Evolutionary conservation across 2,888 invertebrate species (phyloP), one percentile per base, ranked within the genome.

Genomic region (Caenorhabditis sulstoni): DNA sequence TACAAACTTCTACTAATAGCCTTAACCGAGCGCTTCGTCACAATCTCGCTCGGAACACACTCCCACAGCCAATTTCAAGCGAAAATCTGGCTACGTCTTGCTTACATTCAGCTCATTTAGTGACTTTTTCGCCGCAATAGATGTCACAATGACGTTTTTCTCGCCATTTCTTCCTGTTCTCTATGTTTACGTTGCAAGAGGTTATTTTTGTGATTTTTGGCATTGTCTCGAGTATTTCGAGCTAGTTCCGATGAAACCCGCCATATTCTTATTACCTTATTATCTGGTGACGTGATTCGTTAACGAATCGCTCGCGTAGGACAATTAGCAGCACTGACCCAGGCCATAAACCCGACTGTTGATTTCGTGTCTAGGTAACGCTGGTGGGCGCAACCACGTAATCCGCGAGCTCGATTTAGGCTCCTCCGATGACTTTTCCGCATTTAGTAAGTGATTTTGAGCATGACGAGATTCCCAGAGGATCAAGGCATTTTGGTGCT

Each of bases 351-450:
- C 3, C 4, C 29, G 29, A 29, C 4, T 29, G 29, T 29, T 29
- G 3, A 29, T 29, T 29, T 7, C 29, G 4, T 29, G 29, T 61
- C n/a, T n/a, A n/a, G n/a, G n/a, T n/a, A n/a, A n/a, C 61, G 23
- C 70, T 20, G 71, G 71, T 71, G 71, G 62, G 61, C 61, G 61
- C 37, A 18, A 45, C 55, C 71, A 71, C 71, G 71, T 71, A 71
- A 71, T 62, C 37, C 49, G 55, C 7, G 23, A 20, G 20, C 71
- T 62, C 53, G 62, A 20, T 53, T 70, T 18, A 23, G 23, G n/a
- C 8, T 16, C 23, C n/a, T 47, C 16, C 16, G 20, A 35, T 55
- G 44, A 66, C 29, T 45, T 55, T 58, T 49, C 29, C n/a, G 23
- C 50, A 35, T 23, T 16, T 29, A 9, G 47, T n/a, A 57, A 70